phyloP scores from a whole-genome alignment of 2,113 vertebrate species.

The Ibidorhyncha struthersii region DNA sequence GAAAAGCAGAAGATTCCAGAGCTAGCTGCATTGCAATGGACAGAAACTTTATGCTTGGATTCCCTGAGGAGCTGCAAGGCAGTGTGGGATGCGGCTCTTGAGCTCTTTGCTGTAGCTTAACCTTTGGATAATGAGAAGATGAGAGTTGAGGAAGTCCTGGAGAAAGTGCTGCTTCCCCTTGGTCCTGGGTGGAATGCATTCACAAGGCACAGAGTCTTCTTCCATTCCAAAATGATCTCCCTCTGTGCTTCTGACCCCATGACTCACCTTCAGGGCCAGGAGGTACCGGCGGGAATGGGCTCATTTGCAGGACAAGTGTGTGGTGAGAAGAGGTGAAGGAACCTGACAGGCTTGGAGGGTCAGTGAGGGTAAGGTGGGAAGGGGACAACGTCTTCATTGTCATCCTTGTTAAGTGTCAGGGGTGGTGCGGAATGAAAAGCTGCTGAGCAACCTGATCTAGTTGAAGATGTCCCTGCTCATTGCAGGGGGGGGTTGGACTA shows the following conservation, averaged over 20 bases:
- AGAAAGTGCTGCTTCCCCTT: too few species aligned
- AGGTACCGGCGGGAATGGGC: neutral
- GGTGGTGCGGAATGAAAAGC: neutral
- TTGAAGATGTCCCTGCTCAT: neutral
- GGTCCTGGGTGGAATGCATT: neutral
- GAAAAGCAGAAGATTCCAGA: constrained; percentile 2
- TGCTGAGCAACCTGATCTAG: neutral
- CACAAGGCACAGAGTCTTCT: neutral
- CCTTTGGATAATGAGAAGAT: fast-evolving
- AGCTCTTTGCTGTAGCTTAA: neutral
- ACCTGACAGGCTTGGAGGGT: neutral
- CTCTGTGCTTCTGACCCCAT: neutral
- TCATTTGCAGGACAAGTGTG: neutral
- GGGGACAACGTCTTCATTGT: neutral
- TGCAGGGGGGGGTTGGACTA: too few species aligned
- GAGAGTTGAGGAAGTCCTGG: neutral
- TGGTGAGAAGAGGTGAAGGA: neutral
- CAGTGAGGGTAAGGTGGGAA: neutral
- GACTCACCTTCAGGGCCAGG: neutral
- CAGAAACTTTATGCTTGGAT: neutral
- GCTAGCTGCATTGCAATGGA: neutral
- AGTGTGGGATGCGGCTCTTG: neutral
- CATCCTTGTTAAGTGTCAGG: too few species aligned
- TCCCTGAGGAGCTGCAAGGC: neutral
- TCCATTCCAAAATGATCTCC: neutral